Evolutionary conservation across 35 echinoderm and acorn worm genomes (phyloP).

Genomic region (Stichopus chloronotus): DNA sequence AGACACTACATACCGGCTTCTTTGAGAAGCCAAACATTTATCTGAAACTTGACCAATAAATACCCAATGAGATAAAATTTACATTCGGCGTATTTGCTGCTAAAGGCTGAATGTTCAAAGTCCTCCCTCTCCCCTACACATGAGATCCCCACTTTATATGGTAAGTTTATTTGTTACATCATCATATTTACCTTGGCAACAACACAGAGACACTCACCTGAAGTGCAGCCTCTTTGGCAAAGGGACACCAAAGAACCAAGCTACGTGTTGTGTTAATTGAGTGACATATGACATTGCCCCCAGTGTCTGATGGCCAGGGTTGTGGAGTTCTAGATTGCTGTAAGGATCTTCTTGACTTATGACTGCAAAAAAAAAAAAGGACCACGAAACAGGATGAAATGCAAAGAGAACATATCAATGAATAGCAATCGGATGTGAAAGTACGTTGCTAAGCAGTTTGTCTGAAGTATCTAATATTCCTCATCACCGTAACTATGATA

Average conservation of each 20-base stretch:
- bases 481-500: neutral
- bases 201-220: slow-evolving; percentile 61
- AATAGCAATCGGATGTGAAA: too few relatives aligned
- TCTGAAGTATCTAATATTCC: neutral
- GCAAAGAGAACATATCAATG: neutral
- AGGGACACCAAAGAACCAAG: slow-evolving; percentile 77
- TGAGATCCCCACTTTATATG: too few relatives aligned
- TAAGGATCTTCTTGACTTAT: slow-evolving; percentile 72
- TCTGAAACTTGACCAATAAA: too few relatives aligned
- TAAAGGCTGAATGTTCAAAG: neutral
- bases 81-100: too few relatives aligned
- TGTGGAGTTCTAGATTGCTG: slow-evolving; percentile 76
- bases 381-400: neutral
- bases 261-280: slow-evolving; percentile 73
- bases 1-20: too few relatives aligned
- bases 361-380: slow-evolving; percentile 47
- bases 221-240: slow-evolving; percentile 81
- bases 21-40: too few relatives aligned
- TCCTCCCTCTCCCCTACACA: too few relatives aligned
- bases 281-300: slow-evolving; percentile 77
- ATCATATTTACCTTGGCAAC: too few relatives aligned
- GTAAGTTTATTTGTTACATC: neutral
- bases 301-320: slow-evolving; percentile 75
- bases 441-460: too few relatives aligned
- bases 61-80: too few relatives aligned